These are phyloP conservation scores for Chrysomela aeneicollis DNA, from an alignment of 2,888 invertebrate genomes.

Conservation along the genomic window DNA sequence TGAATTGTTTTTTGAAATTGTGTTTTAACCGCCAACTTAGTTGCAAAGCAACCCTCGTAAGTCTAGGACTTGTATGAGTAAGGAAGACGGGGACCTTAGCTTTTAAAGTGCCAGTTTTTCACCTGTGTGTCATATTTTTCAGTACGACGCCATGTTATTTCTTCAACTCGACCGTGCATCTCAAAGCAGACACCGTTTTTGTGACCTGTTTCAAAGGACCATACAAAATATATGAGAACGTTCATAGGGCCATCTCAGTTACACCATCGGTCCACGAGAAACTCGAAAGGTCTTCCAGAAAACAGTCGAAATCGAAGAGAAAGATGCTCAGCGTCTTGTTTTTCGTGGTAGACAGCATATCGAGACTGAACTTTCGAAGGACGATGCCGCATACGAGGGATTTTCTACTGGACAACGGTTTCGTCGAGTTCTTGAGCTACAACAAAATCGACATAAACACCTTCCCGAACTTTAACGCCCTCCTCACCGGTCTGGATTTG, in stretches of 20 bases:
- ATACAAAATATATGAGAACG: conserved; percentile 62
- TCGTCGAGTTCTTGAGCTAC: conserved; percentile 56
- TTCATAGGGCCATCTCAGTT: conserved; percentile 62
- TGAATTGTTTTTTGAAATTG: too few species aligned
- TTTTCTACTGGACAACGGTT: conserved; percentile 68
- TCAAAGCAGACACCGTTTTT: conserved; percentile 38
- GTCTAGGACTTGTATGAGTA: too few species aligned
- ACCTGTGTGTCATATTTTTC: conserved; percentile 11
- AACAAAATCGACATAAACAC: conserved; percentile 87
- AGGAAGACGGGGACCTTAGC: too few species aligned
- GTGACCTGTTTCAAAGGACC: conserved; percentile 37
- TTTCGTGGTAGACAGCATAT: conserved; percentile 87
- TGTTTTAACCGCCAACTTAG: too few species aligned
- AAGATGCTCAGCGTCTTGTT: conserved; percentile 73
- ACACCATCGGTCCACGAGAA: conserved; percentile 59
- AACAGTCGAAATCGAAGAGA: conserved; percentile 35
- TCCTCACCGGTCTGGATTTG: conserved; percentile 72
- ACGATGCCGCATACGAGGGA: conserved; percentile 77
- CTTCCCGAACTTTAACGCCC: conserved; percentile 87
- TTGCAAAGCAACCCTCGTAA: too few species aligned
- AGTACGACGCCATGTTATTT: conserved; percentile 27
- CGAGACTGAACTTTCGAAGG: conserved; percentile 77
- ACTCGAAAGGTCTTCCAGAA: neutral
- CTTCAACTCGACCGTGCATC: conserved; percentile 30
- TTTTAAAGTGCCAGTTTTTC: too few species aligned